These are phyloP conservation scores for Beris morrisii DNA, from an alignment of 2,888 invertebrate species.

Conservation along the genomic window DNA sequence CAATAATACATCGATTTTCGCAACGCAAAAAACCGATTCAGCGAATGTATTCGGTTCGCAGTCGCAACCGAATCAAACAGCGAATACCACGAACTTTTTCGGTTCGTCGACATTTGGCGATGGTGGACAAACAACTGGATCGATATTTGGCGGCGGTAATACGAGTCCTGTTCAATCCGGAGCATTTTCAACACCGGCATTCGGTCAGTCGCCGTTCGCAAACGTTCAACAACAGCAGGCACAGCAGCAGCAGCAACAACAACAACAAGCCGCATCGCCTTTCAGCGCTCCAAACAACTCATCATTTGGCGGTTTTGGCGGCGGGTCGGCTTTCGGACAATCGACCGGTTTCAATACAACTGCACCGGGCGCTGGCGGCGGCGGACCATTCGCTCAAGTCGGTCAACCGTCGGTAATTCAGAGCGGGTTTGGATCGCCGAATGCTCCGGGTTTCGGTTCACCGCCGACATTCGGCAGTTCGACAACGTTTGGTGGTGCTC, in stretches of 20 bases:
- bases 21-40: slow-evolving; percentile 16
- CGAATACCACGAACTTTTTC: slow-evolving; percentile 3
- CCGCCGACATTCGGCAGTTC: slow-evolving; percentile 45
- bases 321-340: slow-evolving; percentile 17
- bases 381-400: slow-evolving; percentile 44
- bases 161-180: slow-evolving; percentile 8
- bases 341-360: slow-evolving; percentile 27
- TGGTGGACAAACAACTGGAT: slow-evolving; percentile 8
- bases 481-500: slow-evolving; percentile 51
- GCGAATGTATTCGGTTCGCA: slow-evolving; percentile 16
- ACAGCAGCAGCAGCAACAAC: not conserved
- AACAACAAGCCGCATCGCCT: not conserved
- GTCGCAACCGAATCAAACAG: not conserved
- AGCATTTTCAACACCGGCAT: slow-evolving; percentile 11
- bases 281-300: slow-evolving; percentile 30
- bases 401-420: slow-evolving; percentile 48
- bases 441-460: slow-evolving; percentile 38
- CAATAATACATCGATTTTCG: slow-evolving; percentile 27
- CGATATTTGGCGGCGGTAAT: slow-evolving; percentile 14
- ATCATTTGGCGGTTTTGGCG: slow-evolving; percentile 26
- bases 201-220: slow-evolving; percentile 15
- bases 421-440: slow-evolving; percentile 49
- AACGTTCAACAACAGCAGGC: slow-evolving; percentile 9
- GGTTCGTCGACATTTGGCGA: slow-evolving; percentile 13
- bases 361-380: not conserved